phyloP scores from a whole-genome alignment of 1,140 invertebrate species.

The Helicoverpa zea region DNA sequence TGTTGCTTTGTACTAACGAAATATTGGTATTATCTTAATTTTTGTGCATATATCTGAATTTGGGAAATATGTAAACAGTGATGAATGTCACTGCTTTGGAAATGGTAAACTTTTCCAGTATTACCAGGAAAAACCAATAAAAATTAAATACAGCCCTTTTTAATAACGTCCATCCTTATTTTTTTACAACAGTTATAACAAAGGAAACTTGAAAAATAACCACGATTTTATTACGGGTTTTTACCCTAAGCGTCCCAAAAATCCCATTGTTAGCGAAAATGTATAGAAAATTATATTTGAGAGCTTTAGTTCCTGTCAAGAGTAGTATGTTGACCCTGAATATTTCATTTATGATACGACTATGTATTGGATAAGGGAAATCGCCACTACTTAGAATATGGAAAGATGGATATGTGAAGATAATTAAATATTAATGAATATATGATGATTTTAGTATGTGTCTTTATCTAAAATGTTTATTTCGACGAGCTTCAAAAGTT shows the following conservation, averaged over 20 bases:
- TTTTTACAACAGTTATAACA: conserved; percentile 13
- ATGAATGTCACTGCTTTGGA: too few relatives aligned
- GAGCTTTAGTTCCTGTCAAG: conserved; percentile 16
- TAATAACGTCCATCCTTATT: too few relatives aligned
- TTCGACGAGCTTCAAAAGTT: too few relatives aligned
- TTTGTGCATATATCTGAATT: too few relatives aligned
- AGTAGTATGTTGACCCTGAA: conserved; percentile 17
- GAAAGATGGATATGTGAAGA: neutral
- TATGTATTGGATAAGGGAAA: conserved; percentile 9
- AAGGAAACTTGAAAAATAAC: conserved; percentile 18
- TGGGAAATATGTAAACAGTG: too few relatives aligned
- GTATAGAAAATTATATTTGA: conserved; percentile 17
- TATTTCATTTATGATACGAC: conserved; percentile 19
- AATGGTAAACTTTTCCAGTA: too few relatives aligned
- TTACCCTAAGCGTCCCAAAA: conserved; percentile 2
- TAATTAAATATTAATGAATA: neutral
- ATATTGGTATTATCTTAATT: too few relatives aligned
- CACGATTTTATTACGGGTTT: conserved; percentile 9
- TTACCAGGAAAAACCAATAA: too few relatives aligned
- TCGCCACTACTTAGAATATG: neutral
- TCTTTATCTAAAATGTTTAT: too few relatives aligned
- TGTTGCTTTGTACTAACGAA: too few relatives aligned
- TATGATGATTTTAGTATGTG: too few relatives aligned
- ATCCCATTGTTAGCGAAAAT: conserved; percentile 15
- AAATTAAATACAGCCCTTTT: too few relatives aligned